Conservation (phyloP, 2,888 invertebrate species). For the Oscheius sp. region DNA sequence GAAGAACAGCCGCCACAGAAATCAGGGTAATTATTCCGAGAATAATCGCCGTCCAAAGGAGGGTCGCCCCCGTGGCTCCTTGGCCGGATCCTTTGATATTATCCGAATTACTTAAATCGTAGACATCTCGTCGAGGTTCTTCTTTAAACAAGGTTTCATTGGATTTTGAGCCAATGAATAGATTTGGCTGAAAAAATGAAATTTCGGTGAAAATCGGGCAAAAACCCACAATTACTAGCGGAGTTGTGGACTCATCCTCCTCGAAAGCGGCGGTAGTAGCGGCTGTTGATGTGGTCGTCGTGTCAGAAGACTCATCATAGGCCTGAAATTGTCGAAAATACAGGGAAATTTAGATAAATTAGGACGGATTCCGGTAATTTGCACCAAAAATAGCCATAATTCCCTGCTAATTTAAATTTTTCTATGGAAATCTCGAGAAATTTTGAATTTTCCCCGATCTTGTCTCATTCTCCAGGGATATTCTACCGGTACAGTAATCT, state of each 20-base stretch:
- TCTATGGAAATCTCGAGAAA: too few relatives aligned
- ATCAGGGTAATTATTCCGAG: conserved; percentile 52
- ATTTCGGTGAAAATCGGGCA: not conserved
- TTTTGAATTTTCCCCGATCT: not conserved
- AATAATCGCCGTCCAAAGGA: conserved; percentile 51
- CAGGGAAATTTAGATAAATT: not conserved
- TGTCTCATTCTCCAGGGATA: not conserved
- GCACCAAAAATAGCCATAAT: too few relatives aligned
- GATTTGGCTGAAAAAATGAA: conserved; percentile 51
- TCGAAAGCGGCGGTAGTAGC: conserved; percentile 46
- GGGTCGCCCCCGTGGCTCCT: conserved; percentile 38
- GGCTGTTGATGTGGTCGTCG: conserved; percentile 56
- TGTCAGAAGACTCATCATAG: conserved; percentile 61
- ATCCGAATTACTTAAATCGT: conserved; percentile 52
- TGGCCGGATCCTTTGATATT: conserved; percentile 48
- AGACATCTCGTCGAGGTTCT: conserved; percentile 51
- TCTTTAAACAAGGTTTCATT: conserved; percentile 60
- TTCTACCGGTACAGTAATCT: not conserved
- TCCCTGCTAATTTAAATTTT: too few relatives aligned
- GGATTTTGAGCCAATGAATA: conserved; percentile 54
- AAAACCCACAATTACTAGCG: conserved; percentile 47
- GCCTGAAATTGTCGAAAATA: conserved; percentile 33
- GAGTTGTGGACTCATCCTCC: conserved; percentile 53
- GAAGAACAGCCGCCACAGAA: conserved; percentile 51
- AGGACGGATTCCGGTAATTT: too few relatives aligned